Conservation (phyloP, 2,888 invertebrate genomes). For the Drosophila longiperda region DNA sequence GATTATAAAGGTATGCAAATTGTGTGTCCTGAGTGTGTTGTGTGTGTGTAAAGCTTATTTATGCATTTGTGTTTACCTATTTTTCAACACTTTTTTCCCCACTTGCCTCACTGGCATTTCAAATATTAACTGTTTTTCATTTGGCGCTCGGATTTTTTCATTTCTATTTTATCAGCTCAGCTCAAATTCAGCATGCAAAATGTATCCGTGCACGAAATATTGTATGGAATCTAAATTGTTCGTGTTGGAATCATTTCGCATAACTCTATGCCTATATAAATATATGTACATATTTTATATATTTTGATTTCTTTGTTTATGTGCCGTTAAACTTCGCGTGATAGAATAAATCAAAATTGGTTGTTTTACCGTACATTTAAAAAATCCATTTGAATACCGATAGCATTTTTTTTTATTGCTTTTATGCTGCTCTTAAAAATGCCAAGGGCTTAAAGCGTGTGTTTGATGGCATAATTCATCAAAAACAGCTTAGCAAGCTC, state of each 20-base stretch:
- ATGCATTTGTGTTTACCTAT: slow-evolving; percentile 61
- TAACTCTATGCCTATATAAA: slow-evolving; percentile 22
- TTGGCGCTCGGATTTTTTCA: slow-evolving; percentile 1
- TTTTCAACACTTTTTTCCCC: slow-evolving; percentile 27
- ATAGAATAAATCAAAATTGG: slow-evolving; percentile 9
- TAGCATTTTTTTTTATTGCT: not conserved
- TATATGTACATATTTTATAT: slow-evolving; percentile 8
- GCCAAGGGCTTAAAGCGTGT: not conserved
- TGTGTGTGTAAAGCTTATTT: slow-evolving; percentile 42
- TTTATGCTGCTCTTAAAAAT: not conserved
- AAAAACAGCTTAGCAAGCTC: not conserved
- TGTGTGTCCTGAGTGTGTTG: not conserved
- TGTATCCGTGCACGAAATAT: slow-evolving; percentile 49
- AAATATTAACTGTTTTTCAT: slow-evolving; percentile 73
- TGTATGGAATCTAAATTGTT: slow-evolving; percentile 62
- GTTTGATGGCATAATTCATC: not conserved
- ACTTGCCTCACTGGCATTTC: slow-evolving; percentile 28
- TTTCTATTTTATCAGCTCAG: slow-evolving; percentile 3
- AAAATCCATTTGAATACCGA: slow-evolving; percentile 17
- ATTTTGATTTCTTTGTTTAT: slow-evolving; percentile 8
- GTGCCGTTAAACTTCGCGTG: slow-evolving; percentile 4
- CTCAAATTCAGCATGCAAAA: slow-evolving; percentile 38
- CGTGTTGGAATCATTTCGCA: slow-evolving; percentile 43
- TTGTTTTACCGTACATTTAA: slow-evolving; percentile 7
- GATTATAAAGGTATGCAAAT: not conserved